These are phyloP conservation scores for Odontophorus gujanensis DNA, from an alignment of 2,113 vertebrate genomes.

Conservation along the genomic window DNA sequence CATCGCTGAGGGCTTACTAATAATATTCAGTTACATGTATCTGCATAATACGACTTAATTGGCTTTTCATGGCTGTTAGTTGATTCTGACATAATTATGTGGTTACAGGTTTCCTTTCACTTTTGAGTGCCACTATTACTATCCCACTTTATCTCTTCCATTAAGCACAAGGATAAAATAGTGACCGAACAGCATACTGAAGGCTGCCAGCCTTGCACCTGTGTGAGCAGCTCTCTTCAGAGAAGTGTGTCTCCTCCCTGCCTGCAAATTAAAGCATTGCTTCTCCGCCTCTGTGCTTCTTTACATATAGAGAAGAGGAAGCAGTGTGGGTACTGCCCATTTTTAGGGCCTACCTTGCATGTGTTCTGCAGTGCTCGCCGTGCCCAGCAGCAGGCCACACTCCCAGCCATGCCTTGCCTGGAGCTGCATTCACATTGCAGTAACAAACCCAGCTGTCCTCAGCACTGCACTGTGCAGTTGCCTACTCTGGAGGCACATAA, in stretches of 20 bases:
- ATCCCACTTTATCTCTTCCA: not conserved
- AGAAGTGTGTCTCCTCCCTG: not conserved
- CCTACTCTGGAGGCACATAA: not conserved
- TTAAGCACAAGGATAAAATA: slow-evolving; percentile 15
- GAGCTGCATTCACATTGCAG: not conserved
- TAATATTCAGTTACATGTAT: slow-evolving; percentile 47
- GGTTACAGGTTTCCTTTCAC: slow-evolving; percentile 53
- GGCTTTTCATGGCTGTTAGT: slow-evolving; percentile 50
- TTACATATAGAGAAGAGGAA: fast-evolving
- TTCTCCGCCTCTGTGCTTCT: not conserved
- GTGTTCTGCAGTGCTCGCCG: no score
- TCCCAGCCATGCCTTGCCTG: not conserved
- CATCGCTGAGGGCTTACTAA: slow-evolving; percentile 23
- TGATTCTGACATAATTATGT: slow-evolving; percentile 61
- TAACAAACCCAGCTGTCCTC: not conserved
- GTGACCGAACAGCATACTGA: not conserved
- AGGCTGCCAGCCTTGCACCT: not conserved
- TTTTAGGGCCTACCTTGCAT: not conserved
- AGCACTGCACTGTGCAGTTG: fast-evolving
- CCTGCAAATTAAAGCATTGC: not conserved
- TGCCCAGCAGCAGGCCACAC: not conserved
- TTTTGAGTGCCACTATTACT: slow-evolving; percentile 40
- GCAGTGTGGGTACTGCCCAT: not conserved
- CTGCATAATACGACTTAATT: slow-evolving; percentile 58
- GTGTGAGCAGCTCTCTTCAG: fast-evolving